Base-by-base conservation (phyloP, 2,888 invertebrate genomes). In the Latrodectus hesperus region DNA sequence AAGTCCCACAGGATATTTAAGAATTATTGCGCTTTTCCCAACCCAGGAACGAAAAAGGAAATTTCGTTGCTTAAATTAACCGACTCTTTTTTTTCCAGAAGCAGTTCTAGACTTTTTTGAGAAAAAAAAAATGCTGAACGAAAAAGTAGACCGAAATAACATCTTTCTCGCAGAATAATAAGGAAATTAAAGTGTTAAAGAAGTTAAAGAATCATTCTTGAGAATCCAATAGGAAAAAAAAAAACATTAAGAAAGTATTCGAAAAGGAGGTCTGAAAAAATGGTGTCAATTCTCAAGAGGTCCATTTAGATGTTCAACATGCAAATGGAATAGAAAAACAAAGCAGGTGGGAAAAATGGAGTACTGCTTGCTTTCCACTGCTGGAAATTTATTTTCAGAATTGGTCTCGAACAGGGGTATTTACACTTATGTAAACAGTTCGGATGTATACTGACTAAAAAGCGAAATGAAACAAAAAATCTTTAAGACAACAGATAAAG, bases 271-370 rank as follows among this genome's bases (percentile, higher is more conserved):
- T 16, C 12, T n/a, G 12, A 38, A 17, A 78, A 70, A 38, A n/a
- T 70, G 26, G 9, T 2, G 22, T 9, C n/a, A 38, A 70, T 53
- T 64, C 80, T 71, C 79, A 1, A 51, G 71, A 52, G 80, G 51
- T 72, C 64, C 55, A 71, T 72, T 80, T 72, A 38, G 72, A 17
- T 49, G n/a, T 71, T 49, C 70, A 26, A 17, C 71, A 80, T 80
- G 80, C 80, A 80, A 72, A 80, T 80, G 70, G 17, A 70, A 78
- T 22, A 55, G 67, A 55, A 55, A 70, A 64, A 26, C 12, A 79
- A 49, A 55, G 6, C 16, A 53, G 49, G 51, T 16, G 11, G 10
- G 8, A 38, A 60, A 55, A 60, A 17, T n/a, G 53, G 52, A n/a
- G 52, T 51, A 68, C 22, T 68, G 53, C 52, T 68, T 77, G 51